A percentile compares a stretch with the other conserved stretches of the same genome.
Evolutionary conservation across 2,797 vertebrate species (phyloP).

Genomic region (Mus minutoides): DNA sequence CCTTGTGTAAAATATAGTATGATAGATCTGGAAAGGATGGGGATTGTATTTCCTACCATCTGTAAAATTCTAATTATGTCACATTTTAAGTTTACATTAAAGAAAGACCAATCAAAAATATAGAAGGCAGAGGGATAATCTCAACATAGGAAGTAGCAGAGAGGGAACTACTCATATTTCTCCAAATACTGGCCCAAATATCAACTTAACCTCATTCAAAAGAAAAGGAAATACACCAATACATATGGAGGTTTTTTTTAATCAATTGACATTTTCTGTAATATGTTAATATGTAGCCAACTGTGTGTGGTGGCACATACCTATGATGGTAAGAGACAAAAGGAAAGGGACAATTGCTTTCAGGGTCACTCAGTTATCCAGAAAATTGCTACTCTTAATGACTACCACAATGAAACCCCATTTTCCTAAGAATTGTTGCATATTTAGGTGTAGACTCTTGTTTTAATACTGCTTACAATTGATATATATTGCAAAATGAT

Average conservation of each 20-base stretch:
- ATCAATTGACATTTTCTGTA: neutral
- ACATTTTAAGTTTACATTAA: constrained; percentile 25
- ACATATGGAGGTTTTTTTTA: neutral
- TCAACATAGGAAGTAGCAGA: constrained; percentile 22
- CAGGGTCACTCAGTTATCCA: neutral
- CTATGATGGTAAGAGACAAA: neutral
- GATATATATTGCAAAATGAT: neutral
- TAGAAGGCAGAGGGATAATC: neutral
- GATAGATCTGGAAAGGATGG: neutral
- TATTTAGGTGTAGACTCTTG: neutral
- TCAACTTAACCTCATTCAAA: constrained; percentile 28
- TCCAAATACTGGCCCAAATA: neutral
- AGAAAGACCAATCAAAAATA: neutral
- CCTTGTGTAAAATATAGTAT: constrained; percentile 11
- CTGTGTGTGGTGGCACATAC: neutral
- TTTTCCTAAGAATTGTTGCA: neutral
- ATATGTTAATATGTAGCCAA: constrained; percentile 10
- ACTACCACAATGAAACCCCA: neutral
- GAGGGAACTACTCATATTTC: neutral
- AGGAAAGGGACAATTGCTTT: neutral
- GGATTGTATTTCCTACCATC: neutral
- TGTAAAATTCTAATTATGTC: neutral
- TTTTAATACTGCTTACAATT: neutral
- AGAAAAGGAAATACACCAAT: neutral
- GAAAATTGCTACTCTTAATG: neutral